Base-by-base conservation (phyloP, 2,113 vertebrate species). In the Eidolon helvum region DNA sequence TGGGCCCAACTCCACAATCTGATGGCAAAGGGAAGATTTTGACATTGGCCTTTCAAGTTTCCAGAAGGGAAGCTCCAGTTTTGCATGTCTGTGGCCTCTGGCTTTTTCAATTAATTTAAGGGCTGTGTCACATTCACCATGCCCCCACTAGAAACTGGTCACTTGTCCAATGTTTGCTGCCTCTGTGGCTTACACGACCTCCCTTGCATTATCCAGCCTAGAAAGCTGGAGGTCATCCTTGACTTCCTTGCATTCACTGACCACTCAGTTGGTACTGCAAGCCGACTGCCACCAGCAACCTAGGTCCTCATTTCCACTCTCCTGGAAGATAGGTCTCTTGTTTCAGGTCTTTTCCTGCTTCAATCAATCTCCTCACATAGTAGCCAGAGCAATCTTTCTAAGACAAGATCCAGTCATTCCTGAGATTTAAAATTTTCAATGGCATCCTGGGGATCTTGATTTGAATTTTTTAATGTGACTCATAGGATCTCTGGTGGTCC, bases 391-490 rank as follows among this genome's bases (percentile, higher is more conserved):
- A 72, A 71, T 24, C 75, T 78, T 75, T 83, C 30, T 21, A 50
- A 65, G 69, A 35, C 10, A 88, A 95, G 15, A 48, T 15, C 10
- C 28, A 19, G 9, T 43, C 10, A 59, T 84, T 77, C 11, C 53
- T 38, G 35, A 19, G 6, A 63, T 61, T 87, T 40, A 78, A 89
- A 82, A 72, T 19, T 6, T 66, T 53, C 40, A 11, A 0, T 22
- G 26, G 21, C 43, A 77, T 35, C 72, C 35, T 0, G 33, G 45
- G 43, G 45, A 66, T 14, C 33, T 59, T 4, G 0, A 12, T 38
- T 61, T 21, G 83, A 82, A 71, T 43, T 40, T 96, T 65, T 19
- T 89, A 71, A 28, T 26, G 26, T 30, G 48, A 30, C 33, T 91
- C 18, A 10, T 18, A 87, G 33, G 59, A 50, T 10, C 16, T 8